Evolutionary conservation across 2,888 invertebrate genomes (phyloP), one percentile per base, ranked within the genome.

Genomic region (Patella pellucida): DNA sequence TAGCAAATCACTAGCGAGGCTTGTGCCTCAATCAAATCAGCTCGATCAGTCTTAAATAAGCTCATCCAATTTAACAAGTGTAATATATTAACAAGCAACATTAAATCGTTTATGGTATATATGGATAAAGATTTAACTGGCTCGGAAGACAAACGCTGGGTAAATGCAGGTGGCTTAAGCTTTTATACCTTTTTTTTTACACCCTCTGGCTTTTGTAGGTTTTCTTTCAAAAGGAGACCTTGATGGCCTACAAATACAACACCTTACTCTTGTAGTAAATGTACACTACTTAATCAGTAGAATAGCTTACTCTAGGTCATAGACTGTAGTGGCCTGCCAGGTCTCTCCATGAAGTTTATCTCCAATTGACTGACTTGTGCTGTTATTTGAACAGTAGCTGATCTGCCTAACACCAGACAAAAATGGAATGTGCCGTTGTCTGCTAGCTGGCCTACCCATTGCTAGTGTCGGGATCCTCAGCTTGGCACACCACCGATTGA

Each of bases 321-420:
- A 62, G 19, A 62, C 62, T 62, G 62, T 62, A 62, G 62, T 62
- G 62, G 62, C 23, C 14, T 62, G 23, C 62, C 12, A 62, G 19
- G 62, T 62, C 62, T 62, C 62, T 23, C 62, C 62, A 23, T 23
- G 19, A 19, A 62, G 19, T 62, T 62, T 62, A 62, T 62, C 62
- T 62, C 23, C 62, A 62, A 62, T 62, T 62, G 19, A 62, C 62
- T 62, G 62, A 62, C 62, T 62, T 62, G 62, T 62, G 62, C 62
- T 62, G 62, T 62, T 62, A 62, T 62, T 62, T 62, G 62, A 62
- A 62, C 62, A 62, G 62, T 62, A 62, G 62, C 62, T 62, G 62
- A 62, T 62, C 62, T 62, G 62, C 62, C 62, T 62, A 62, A 62
- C 62, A 62, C 62, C 62, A 62, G 62, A 62, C 62, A 62, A 62